Evolutionary conservation across 2,888 invertebrate species (phyloP).

Genomic region (Brachycybe producta): DNA sequence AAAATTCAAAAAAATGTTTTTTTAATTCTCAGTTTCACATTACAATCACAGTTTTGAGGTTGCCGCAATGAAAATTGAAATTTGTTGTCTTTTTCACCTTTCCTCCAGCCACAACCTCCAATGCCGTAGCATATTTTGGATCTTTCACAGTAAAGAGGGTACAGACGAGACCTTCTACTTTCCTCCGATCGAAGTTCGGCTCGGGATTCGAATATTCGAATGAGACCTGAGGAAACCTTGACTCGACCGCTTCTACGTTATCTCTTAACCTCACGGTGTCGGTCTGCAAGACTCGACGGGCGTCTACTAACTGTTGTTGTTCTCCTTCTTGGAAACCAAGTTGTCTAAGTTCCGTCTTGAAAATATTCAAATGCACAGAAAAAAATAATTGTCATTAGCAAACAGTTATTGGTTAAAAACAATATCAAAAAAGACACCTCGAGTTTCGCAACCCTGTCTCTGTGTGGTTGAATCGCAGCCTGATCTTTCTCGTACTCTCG

Average conservation of each 20-base stretch:
- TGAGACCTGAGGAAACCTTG: conserved; percentile 35
- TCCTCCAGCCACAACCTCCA: conserved; percentile 75
- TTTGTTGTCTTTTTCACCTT: conserved; percentile 42
- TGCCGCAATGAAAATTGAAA: too few relatives aligned
- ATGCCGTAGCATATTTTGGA: conserved; percentile 53
- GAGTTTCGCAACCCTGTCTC: conserved; percentile 32
- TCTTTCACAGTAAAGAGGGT: conserved; percentile 62
- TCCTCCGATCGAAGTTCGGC: conserved; percentile 50
- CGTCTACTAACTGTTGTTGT: conserved; percentile 43
- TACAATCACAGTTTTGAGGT: too few relatives aligned
- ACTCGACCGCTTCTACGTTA: too few relatives aligned
- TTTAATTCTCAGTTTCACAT: too few relatives aligned
- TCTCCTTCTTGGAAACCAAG: conserved; percentile 47
- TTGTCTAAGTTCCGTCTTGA: conserved; percentile 38
- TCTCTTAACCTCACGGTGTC: too few relatives aligned
- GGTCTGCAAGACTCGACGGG: conserved; percentile 14
- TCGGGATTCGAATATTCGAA: conserved; percentile 69
- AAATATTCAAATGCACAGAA: conserved; percentile 23
- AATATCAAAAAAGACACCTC: conserved; percentile 28
- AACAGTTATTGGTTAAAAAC: background rate
- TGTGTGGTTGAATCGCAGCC: conserved; percentile 16
- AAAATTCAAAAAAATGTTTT: too few relatives aligned
- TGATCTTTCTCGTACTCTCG: conserved; percentile 40
- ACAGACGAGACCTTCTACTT: conserved; percentile 63
- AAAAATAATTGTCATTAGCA: background rate